Conservation (phyloP, 2,113 vertebrate genomes). For the Otolemur garnettii region DNA sequence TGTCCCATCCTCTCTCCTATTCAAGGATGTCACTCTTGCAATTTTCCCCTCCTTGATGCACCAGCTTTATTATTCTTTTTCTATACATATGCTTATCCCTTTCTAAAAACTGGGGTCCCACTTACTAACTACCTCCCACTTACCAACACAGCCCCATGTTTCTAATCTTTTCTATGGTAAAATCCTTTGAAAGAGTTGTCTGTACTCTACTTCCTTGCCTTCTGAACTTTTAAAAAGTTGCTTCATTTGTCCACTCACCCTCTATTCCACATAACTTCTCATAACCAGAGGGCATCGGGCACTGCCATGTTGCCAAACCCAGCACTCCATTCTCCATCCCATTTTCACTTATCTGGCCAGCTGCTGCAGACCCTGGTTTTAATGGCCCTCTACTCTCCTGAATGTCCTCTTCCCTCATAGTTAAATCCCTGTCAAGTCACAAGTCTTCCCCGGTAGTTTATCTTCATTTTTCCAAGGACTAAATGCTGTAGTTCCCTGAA, state of each 20-base stretch:
- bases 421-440: background rate
- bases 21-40: background rate
- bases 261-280: background rate
- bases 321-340: background rate
- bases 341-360: background rate
- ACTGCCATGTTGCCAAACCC: fast-evolving
- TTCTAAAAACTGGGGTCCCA: background rate
- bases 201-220: background rate
- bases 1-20: background rate
- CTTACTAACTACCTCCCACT: background rate
- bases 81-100: background rate
- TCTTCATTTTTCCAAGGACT: background rate
- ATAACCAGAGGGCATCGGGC: background rate
- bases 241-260: background rate
- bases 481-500: background rate
- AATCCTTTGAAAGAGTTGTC: background rate
- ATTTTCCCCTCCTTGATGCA: background rate
- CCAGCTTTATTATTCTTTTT: background rate
- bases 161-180: background rate
- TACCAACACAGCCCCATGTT: background rate
- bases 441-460: background rate
- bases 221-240: background rate
- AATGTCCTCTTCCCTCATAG: background rate
- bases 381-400: background rate
- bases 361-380: background rate